Evolutionary conservation across 1,140 invertebrate species (phyloP), one percentile per base, ranked within the genome.

Genomic region (Temnothorax longispinosus): DNA sequence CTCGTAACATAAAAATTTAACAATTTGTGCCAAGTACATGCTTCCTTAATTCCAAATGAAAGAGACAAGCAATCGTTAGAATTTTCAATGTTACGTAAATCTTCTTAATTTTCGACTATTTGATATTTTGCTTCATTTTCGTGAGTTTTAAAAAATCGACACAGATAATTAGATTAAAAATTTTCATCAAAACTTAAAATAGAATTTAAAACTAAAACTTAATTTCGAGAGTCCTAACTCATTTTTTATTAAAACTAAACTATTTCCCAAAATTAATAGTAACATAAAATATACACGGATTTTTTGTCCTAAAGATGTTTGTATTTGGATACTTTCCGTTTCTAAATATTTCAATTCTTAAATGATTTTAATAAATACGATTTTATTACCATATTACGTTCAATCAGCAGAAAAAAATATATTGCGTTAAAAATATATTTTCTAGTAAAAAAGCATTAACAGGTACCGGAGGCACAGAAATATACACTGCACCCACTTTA

Each of bases 11-110:
- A 50, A 54, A 56, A 74, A 56, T 74, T 74, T 38, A 32, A 2
- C 2, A 74, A 74, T 74, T 74, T 50, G 5, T 74, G 50, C 52
- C 54, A 58, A 27, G 60, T 58, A 11, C 72, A 74, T 38, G 21
- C 11, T 74, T 74, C 71, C 41, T 74, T 74, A 74, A 74, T 56
- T 6, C 52, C 71, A 38, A 21, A 74, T 35, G 52, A 74, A 21
- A 74, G 7, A 41, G 71, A 27, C 21, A 18, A 56, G 7, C 8
- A 54, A 56, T 56, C 71, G 11, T 74, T 56, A 5, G 56, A 74
- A 21, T 74, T 74, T 0, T 56, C 15, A 74, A 54, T 13, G 11
- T n/a, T 74, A 21, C 50, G 35, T 38, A 74, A 38, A 21, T 35
- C 0, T 15, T 74, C n/a, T 74, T 74, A 35, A 74, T 74, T 56